Conservation (phyloP, 1,140 invertebrate genomes). For the Drosophila parvula region DNA sequence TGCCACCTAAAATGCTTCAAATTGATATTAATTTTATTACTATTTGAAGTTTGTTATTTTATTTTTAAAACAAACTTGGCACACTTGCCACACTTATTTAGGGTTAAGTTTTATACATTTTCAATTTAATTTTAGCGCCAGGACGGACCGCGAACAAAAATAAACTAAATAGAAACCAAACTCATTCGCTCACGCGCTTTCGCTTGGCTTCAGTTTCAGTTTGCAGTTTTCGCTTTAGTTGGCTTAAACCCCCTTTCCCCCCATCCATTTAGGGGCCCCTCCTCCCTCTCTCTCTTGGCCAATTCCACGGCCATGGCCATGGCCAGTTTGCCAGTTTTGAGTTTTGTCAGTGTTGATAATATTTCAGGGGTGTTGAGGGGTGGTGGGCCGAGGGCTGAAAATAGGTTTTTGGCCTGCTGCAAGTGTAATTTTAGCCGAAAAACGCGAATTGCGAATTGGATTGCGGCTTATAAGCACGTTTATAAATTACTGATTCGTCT, state of each 20-base stretch:
- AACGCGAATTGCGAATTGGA: conserved; percentile 72
- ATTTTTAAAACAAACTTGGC: too few relatives aligned
- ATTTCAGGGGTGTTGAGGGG: conserved; percentile 24
- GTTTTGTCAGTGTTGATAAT: conserved; percentile 57
- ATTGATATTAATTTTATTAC: neutral
- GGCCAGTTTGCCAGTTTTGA: conserved; percentile 43
- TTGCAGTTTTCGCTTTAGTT: conserved; percentile 40
- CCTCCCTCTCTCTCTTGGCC: conserved; percentile 1
- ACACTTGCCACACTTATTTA: neutral
- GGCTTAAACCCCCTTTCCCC: conserved; percentile 5
- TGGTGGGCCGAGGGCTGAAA: conserved; percentile 3
- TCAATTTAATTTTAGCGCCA: conserved; percentile 62
- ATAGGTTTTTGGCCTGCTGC: conserved; percentile 46
- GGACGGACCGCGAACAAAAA: neutral
- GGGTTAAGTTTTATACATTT: conserved; percentile 65
- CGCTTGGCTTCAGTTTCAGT: conserved; percentile 52
- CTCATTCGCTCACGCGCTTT: conserved; percentile 62
- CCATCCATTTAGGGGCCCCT: too few relatives aligned
- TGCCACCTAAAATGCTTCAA: neutral
- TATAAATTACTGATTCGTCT: conserved; percentile 79
- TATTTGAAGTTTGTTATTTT: neutral
- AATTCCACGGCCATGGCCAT: conserved; percentile 40
- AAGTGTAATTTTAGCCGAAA: conserved; percentile 68
- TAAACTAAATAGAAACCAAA: conserved; percentile 8
- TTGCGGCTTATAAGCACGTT: conserved; percentile 80